Evolutionary conservation across 1,140 invertebrate species (phyloP).

Genomic region (Campoletis sonorensis): DNA sequence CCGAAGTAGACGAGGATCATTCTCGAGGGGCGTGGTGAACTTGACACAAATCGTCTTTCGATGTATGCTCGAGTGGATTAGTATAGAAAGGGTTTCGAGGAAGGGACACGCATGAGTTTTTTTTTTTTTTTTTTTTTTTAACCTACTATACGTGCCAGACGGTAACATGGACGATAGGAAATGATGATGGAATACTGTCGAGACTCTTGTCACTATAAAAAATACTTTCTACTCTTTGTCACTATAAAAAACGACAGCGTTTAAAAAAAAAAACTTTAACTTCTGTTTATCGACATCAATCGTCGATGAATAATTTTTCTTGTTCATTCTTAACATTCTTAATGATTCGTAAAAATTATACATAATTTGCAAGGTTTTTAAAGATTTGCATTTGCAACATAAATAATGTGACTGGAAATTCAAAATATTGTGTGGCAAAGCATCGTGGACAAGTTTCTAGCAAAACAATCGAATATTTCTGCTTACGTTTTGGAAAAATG

Average conservation of each 20-base stretch:
- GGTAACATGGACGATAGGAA: not conserved
- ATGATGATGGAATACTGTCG: not conserved
- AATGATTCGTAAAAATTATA: too few relatives aligned
- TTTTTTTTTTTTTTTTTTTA: constrained; percentile 20
- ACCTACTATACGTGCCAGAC: not conserved
- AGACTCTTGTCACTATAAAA: not conserved
- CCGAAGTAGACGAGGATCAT: constrained; percentile 30
- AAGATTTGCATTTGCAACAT: too few relatives aligned
- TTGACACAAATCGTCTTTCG: constrained; percentile 63
- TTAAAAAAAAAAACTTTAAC: too few relatives aligned
- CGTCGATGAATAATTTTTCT: not conserved
- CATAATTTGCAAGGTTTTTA: not conserved
- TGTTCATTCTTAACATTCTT: too few relatives aligned
- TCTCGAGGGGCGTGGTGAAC: constrained; percentile 59
- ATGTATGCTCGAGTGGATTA: constrained; percentile 66
- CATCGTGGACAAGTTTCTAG: too few relatives aligned
- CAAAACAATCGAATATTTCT: too few relatives aligned
- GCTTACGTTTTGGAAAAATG: too few relatives aligned
- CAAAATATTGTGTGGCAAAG: too few relatives aligned
- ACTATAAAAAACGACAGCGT: too few relatives aligned
- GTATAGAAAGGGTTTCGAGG: constrained; percentile 54
- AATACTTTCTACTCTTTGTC: too few relatives aligned
- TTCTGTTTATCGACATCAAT: too few relatives aligned
- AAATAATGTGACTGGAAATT: too few relatives aligned
- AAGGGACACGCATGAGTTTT: constrained; percentile 35